These are phyloP conservation scores for Paralichthys olivaceus DNA, from an alignment of 2,113 vertebrate genomes.

Conservation along the genomic window DNA sequence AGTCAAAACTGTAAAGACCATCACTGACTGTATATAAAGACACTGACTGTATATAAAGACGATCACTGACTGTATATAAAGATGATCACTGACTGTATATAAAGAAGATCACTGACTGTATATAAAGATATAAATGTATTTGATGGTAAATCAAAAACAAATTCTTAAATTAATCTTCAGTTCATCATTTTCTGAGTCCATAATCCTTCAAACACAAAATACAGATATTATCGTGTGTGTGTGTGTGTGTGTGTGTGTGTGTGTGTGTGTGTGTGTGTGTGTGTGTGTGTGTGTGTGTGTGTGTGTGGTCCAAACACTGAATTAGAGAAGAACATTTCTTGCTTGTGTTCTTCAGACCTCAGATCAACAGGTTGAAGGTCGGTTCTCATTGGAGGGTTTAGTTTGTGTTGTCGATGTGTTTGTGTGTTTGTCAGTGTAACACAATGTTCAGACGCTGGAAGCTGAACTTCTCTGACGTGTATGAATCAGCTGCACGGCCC, in stretches of 20 bases:
- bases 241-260: slow-evolving; percentile 12
- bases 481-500: too few species aligned
- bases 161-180: too few species aligned
- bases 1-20: neutral
- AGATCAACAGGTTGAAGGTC: slow-evolving; percentile 5
- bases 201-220: neutral
- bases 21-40: too few species aligned
- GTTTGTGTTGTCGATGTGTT: neutral
- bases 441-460: neutral
- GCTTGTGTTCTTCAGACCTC: slow-evolving; percentile 4
- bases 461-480: too few species aligned
- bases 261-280: slow-evolving; percentile 7
- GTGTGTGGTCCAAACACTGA: slow-evolving; percentile 31
- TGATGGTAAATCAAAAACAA: too few species aligned
- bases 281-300: slow-evolving; percentile 10
- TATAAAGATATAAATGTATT: too few species aligned
- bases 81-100: too few species aligned
- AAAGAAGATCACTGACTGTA: too few species aligned
- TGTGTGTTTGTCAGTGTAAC: neutral
- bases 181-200: too few species aligned
- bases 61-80: too few species aligned
- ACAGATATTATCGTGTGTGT: neutral
- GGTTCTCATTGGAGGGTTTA: neutral
- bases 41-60: too few species aligned
- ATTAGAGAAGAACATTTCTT: slow-evolving; percentile 6